Evolutionary conservation across 2,113 vertebrate genomes (phyloP).

Genomic region (Caranx ignobilis): DNA sequence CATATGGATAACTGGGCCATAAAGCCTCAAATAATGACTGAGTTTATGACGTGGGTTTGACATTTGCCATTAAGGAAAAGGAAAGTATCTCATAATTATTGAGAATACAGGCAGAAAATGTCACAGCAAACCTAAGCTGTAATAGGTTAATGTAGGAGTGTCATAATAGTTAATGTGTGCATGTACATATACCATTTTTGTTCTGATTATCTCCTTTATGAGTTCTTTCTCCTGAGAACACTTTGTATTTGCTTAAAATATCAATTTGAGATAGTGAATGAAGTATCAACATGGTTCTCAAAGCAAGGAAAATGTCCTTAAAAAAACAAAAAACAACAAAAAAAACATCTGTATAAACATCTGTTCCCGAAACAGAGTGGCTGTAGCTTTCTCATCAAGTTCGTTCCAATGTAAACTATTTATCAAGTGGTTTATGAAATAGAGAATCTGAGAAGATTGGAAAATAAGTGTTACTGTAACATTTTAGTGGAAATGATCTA

Average conservation of each 20-base stretch:
- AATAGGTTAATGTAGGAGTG: neutral
- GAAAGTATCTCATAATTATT: neutral
- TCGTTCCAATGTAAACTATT: neutral
- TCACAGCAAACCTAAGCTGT: neutral
- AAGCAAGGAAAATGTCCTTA: neutral
- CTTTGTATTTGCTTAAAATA: neutral
- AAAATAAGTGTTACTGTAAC: neutral
- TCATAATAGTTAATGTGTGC: neutral
- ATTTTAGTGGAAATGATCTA: neutral
- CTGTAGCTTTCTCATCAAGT: too few species aligned
- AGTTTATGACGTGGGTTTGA: slow-evolving; percentile 25
- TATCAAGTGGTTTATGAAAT: neutral
- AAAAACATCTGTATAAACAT: too few species aligned
- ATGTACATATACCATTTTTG: neutral
- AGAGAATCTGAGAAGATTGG: neutral
- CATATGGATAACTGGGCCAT: slow-evolving; percentile 43
- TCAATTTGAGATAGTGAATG: too few species aligned
- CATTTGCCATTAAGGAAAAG: slow-evolving; percentile 13
- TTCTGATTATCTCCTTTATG: neutral
- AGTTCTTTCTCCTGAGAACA: neutral
- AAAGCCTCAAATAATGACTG: slow-evolving; percentile 31
- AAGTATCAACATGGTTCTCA: neutral
- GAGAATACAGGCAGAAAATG: neutral
- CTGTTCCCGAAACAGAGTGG: too few species aligned
- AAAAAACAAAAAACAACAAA: too few species aligned